Evolutionary conservation across 2,888 invertebrate genomes (phyloP).

Genomic region (Troglohyphantes excavatus): DNA sequence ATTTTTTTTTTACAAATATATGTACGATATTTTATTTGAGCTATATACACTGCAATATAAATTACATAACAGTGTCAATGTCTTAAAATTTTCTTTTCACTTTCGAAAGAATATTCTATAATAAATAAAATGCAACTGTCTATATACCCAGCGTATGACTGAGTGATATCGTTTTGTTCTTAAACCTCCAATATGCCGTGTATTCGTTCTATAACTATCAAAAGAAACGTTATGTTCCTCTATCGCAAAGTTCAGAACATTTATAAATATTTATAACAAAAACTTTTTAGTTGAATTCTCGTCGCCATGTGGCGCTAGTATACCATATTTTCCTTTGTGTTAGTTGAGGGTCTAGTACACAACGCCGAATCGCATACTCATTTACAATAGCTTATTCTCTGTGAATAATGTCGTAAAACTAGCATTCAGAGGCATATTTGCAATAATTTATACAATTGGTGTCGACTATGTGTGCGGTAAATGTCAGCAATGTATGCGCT

Average conservation of each 20-base stretch:
- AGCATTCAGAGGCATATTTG: background rate
- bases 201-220: background rate
- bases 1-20: no score
- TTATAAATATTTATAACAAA: no score
- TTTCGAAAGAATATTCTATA: background rate
- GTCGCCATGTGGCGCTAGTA: conserved; percentile 69
- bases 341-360: background rate
- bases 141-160: no score
- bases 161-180: background rate
- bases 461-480: background rate
- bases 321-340: conserved; percentile 5
- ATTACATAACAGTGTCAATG: no score
- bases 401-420: background rate
- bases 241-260: background rate
- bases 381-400: background rate
- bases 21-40: no score
- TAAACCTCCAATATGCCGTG: background rate
- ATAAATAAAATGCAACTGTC: background rate
- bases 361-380: background rate
- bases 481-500: background rate
- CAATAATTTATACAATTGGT: background rate
- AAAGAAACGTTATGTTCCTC: background rate
- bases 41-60: no score
- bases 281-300: conserved; percentile 39
- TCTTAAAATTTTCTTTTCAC: no score